Percentiles rank a stretch among this genome's conserved stretches.
These are phyloP conservation scores for Sebastes variabilis DNA, from an alignment of 2,797 vertebrate species.

Conservation along the genomic window DNA sequence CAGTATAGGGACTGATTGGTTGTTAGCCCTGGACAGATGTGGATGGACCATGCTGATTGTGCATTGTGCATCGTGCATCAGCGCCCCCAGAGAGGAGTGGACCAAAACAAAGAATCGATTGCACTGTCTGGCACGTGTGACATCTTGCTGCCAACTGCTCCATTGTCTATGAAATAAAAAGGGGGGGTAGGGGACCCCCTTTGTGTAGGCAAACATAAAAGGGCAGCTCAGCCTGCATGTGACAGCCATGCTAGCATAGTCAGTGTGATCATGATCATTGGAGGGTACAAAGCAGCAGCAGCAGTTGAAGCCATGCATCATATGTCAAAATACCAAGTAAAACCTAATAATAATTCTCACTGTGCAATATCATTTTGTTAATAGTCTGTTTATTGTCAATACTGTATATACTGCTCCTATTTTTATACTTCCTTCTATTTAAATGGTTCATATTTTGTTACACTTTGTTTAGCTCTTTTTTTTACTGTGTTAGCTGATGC, in stretches of 20 bases:
- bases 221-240: conserved; percentile 32
- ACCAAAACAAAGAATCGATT: conserved; percentile 64
- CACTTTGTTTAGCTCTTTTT: no score
- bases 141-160: conserved; percentile 41
- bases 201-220: conserved; percentile 55
- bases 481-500: no score
- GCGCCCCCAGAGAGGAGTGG: conserved; percentile 11
- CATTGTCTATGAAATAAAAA: conserved; percentile 29
- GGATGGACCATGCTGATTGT: conserved; percentile 17
- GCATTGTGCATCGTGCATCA: conserved; percentile 22
- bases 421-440: no score
- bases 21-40: conserved; percentile 10
- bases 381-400: no score
- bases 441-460: no score
- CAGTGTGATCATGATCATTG: conserved; percentile 17
- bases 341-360: no score
- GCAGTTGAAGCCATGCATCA: conserved; percentile 17
- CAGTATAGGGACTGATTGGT: conserved; percentile 17
- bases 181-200: conserved; percentile 2
- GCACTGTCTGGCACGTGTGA: conserved; percentile 57
- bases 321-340: neutral
- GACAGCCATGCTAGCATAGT: conserved; percentile 18
- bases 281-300: neutral
- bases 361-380: no score
- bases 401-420: no score